These are phyloP conservation scores for Falco peregrinus DNA, from an alignment of 2,797 vertebrate genomes.

Conservation along the genomic window DNA sequence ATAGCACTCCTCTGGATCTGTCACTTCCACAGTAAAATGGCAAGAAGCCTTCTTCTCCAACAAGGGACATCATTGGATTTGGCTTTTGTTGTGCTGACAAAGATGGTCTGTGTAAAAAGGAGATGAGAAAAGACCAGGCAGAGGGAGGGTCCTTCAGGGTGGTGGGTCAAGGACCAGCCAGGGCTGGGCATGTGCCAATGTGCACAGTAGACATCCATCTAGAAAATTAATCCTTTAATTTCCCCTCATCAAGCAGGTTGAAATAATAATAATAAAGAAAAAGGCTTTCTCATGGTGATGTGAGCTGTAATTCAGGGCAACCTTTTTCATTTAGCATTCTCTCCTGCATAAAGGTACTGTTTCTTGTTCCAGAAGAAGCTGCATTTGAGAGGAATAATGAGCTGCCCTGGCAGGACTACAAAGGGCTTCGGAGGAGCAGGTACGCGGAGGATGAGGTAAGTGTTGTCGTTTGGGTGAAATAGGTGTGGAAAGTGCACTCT, in stretches of 20 bases:
- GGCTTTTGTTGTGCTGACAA: constrained; percentile 66
- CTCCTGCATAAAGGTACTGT: constrained; percentile 6
- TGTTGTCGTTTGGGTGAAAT: constrained; percentile 45
- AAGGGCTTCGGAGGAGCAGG: constrained; percentile 22
- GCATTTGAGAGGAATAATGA: constrained; percentile 10
- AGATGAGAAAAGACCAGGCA: constrained; percentile 55
- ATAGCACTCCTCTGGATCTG: not conserved
- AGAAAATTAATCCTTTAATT: constrained; percentile 85
- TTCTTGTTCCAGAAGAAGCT: constrained; percentile 30
- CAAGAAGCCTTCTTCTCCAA: constrained; percentile 58
- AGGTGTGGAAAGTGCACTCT: constrained; percentile 59
- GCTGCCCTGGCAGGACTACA: constrained; percentile 67
- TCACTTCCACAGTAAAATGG: constrained; percentile 75
- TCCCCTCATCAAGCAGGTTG: constrained; percentile 46
- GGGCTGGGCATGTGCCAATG: constrained; percentile 71
- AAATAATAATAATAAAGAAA: constrained; percentile 9
- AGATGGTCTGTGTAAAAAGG: constrained; percentile 74
- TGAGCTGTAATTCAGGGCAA: constrained; percentile 25
- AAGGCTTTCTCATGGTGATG: constrained; percentile 68
- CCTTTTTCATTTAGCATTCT: constrained; percentile 47
- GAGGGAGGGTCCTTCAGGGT: constrained; percentile 23
- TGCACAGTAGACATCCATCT: constrained; percentile 40
- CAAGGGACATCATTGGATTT: constrained; percentile 68
- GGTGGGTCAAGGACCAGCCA: constrained; percentile 16
- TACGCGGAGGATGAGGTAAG: constrained; percentile 16